Evolutionary conservation across 2,888 invertebrate genomes (phyloP).

Genomic region (Tenthredo notha): DNA sequence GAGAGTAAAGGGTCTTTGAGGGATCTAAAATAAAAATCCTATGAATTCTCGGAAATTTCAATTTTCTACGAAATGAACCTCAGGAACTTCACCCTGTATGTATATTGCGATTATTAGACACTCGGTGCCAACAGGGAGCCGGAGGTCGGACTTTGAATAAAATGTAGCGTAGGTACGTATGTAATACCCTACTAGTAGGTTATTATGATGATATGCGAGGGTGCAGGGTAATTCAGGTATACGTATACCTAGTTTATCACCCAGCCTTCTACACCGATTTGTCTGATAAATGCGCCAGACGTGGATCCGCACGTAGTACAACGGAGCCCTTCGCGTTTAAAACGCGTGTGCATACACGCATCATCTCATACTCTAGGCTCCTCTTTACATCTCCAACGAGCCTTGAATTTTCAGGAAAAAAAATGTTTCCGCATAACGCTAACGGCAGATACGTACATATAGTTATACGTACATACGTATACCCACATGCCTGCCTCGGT

Average conservation of each 20-base stretch:
- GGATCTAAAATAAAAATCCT: not conserved
- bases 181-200: not conserved
- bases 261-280: conserved; percentile 36
- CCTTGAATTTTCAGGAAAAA: not conserved
- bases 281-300: conserved; percentile 33
- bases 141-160: conserved; percentile 15
- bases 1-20: not conserved
- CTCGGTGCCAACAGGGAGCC: not conserved
- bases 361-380: not conserved
- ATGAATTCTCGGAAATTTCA: not conserved
- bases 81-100: not conserved
- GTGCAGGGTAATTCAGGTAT: not conserved
- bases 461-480: not conserved
- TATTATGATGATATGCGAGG: conserved; percentile 4
- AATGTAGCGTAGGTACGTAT: not conserved
- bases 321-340: not conserved
- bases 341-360: not conserved
- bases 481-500: not conserved
- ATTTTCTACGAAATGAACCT: not conserved
- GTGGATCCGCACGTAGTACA: conserved; percentile 28
- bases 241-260: conserved; percentile 25
- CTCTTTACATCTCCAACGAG: conserved; percentile 3
- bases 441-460: not conserved
- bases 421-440: not conserved
- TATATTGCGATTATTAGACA: not conserved